Percentiles rank a stretch among this genome's conserved stretches.
phyloP scores from a whole-genome alignment of 2,797 vertebrate species.

The Hemibagrus guttatus region DNA sequence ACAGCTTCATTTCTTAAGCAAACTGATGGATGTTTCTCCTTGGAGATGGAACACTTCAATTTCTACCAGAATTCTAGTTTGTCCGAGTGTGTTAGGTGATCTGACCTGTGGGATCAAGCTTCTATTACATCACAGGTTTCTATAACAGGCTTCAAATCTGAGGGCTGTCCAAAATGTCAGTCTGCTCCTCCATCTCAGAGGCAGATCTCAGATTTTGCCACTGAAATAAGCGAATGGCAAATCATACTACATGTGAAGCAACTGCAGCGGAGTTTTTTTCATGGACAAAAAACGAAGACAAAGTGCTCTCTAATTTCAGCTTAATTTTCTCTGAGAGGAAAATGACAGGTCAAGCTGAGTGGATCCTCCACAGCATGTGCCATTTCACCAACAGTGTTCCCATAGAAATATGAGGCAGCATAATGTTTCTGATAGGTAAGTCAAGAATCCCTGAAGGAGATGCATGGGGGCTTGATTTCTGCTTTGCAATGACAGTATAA shows the following conservation, averaged over 20 bases:
- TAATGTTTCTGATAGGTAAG: slow-evolving; percentile 55
- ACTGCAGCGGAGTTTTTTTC: slow-evolving; percentile 32
- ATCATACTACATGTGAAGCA: slow-evolving; percentile 21
- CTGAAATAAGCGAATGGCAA: slow-evolving; percentile 26
- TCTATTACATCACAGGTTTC: slow-evolving; percentile 36
- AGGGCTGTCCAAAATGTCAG: slow-evolving; percentile 35
- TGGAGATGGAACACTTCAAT: slow-evolving; percentile 59
- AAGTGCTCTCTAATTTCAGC: slow-evolving; percentile 50
- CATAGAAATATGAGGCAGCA: slow-evolving; percentile 50
- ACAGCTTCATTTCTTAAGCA: slow-evolving; percentile 75
- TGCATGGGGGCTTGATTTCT: slow-evolving; percentile 44
- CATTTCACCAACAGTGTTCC: slow-evolving; percentile 37
- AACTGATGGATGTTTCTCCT: slow-evolving; percentile 66
- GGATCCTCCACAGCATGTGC: slow-evolving; percentile 40
- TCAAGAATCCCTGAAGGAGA: slow-evolving; percentile 53
- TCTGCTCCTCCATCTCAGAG: slow-evolving; percentile 15
- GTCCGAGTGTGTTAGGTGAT: slow-evolving; percentile 13
- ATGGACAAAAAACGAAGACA: slow-evolving; percentile 27
- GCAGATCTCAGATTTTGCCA: slow-evolving; percentile 25
- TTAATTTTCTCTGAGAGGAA: slow-evolving; percentile 51
- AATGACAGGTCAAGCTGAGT: slow-evolving; percentile 52
- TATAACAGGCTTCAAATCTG: slow-evolving; percentile 26
- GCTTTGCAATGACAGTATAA: slow-evolving; percentile 42
- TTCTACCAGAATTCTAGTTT: slow-evolving; percentile 47
- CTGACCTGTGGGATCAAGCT: slow-evolving; percentile 34